Evolutionary conservation across 2,888 invertebrate species (phyloP).

Genomic region (Clostera curtula): DNA sequence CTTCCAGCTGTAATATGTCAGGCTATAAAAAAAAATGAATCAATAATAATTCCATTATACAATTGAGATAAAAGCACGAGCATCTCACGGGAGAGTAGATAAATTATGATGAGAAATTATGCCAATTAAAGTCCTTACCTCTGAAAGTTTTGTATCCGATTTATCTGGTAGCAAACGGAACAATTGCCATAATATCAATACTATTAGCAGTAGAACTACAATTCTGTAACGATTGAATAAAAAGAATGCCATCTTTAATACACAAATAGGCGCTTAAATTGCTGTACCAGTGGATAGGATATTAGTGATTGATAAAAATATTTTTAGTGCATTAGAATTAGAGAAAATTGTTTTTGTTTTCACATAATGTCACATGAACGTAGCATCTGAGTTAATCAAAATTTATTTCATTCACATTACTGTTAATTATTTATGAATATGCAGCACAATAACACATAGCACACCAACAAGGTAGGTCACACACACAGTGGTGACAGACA

Average conservation of each 20-base stretch:
- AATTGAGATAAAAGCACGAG: not conserved
- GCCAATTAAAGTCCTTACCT: slow-evolving; percentile 32
- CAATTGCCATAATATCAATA: slow-evolving; percentile 64
- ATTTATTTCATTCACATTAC: too few relatives aligned
- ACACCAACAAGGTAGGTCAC: too few relatives aligned
- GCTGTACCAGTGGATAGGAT: too few relatives aligned
- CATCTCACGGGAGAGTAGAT: not conserved
- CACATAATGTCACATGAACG: too few relatives aligned
- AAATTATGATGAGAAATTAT: slow-evolving; percentile 4
- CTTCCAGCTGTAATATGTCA: slow-evolving; percentile 54
- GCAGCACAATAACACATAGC: too few relatives aligned
- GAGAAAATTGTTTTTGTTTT: too few relatives aligned
- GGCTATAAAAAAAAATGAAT: slow-evolving; percentile 29
- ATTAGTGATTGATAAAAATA: too few relatives aligned
- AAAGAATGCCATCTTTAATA: slow-evolving; percentile 60
- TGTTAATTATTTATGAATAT: too few relatives aligned
- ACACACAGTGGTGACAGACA: too few relatives aligned
- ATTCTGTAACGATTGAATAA: slow-evolving; percentile 61
- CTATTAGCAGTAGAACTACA: slow-evolving; percentile 51
- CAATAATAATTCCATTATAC: slow-evolving; percentile 3
- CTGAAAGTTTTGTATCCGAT: slow-evolving; percentile 29
- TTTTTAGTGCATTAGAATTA: too few relatives aligned
- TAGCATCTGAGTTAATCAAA: too few relatives aligned
- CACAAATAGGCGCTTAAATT: too few relatives aligned
- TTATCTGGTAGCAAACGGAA: slow-evolving; percentile 49